Evolutionary conservation across 2,888 invertebrate species (phyloP), one percentile per base, ranked within the genome.

Genomic region (Rhimphoctona megacephalus): DNA sequence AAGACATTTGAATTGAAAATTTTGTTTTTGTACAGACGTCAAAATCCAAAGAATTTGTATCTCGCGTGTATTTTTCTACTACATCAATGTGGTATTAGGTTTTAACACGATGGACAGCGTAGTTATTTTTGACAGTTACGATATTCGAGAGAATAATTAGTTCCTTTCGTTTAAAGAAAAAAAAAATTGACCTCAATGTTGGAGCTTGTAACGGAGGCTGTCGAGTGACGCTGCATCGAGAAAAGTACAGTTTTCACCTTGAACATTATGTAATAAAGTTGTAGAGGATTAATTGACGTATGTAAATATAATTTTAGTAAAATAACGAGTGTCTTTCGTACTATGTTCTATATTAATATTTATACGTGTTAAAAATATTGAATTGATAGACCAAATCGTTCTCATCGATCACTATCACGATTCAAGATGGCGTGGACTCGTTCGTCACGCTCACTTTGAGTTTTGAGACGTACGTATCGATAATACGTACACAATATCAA

Each of bases 191-290:
- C 67, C 73, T 30, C 33, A n/a, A n/a, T 64, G 85, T 54, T n/a
- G 81, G 25, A 57, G 69, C 49, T 67, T 80, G 73, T 86, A 81
- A 83, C 72, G 81, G 81, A 80, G 80, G 85, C 82, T 83, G 84
- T 78, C 85, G 83, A 80, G 64, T 81, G 84, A 81, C 83, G 86
- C 82, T 87, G 85, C 76, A 77, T 72, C 54, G 81, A 87, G 87
- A 85, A 87, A 86, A 89, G 87, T 89, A 89, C 80, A 90, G 89
- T 57, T 91, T 90, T 91, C 89, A 91, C 92, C 92, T 92, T 92
- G 92, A 92, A 90, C 81, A 87, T 92, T 92, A 92, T 85, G 92
- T 89, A 92, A 92, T 81, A 66, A n/a, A 25, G 9, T 85, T 52
- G 46, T 49, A 43, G 81, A 80, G 64, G 43, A 22, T 64, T 57